Percentiles rank a stretch among this genome's conserved stretches.
Evolutionary conservation across 37 sponge, comb jelly and placozoan species (phyloP).

Genomic region (Halichondria panicea): DNA sequence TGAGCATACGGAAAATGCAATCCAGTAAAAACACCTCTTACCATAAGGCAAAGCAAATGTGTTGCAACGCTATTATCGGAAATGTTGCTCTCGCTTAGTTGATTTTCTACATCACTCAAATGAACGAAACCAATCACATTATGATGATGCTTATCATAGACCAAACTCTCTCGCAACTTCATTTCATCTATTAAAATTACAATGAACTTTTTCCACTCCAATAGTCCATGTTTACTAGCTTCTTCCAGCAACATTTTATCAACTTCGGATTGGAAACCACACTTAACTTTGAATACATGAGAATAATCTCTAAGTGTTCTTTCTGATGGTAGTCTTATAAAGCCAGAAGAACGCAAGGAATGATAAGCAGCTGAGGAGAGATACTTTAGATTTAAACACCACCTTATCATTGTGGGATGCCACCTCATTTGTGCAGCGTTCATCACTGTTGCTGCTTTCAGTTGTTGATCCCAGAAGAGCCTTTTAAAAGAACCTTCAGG

Average conservation of each 20-base stretch:
- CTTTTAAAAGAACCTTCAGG: no score
- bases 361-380: constrained; percentile 37
- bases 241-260: constrained; percentile 9
- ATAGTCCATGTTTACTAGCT: constrained; percentile 21
- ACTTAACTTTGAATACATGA: constrained; percentile 16
- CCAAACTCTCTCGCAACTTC: constrained; percentile 36
- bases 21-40: constrained; percentile 28
- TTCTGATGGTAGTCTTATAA: constrained; percentile 46
- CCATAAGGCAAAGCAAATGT: constrained; percentile 42
- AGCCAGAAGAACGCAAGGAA: constrained; percentile 29
- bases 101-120: no score
- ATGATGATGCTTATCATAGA: constrained; percentile 32
- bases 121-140: constrained; percentile 4
- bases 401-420: no score
- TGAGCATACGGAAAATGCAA: constrained; percentile 42
- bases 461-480: no score
- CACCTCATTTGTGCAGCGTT: no score
- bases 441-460: no score
- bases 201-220: constrained; percentile 43
- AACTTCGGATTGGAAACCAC: constrained; percentile 45
- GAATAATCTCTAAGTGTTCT: constrained; percentile 63
- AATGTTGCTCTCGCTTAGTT: no score
- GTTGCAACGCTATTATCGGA: constrained; percentile 32
- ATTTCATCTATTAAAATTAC: constrained; percentile 38
- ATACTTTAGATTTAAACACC: constrained; percentile 52